Evolutionary conservation across 1,140 invertebrate genomes (phyloP).

Genomic region (Eubasilissa regina): DNA sequence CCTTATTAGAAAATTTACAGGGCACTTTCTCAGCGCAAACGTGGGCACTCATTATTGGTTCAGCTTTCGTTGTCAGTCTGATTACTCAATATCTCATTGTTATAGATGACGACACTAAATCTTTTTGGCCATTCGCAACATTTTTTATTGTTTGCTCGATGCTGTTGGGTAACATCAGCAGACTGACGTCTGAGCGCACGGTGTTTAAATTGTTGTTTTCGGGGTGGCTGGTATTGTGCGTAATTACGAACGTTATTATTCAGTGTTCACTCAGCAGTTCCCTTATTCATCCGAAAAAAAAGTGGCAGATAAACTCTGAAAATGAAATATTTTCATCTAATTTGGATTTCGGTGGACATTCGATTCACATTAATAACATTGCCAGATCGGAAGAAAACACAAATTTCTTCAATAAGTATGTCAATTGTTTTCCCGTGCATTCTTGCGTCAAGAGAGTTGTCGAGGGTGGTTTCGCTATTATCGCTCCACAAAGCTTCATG

Average conservation of each 20-base stretch:
- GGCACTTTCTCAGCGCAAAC: conserved; percentile 33
- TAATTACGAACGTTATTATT: conserved; percentile 37
- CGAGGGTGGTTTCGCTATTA: conserved; percentile 44
- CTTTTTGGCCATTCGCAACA: neutral
- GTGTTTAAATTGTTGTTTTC: conserved; percentile 22
- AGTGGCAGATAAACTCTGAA: conserved; percentile 35
- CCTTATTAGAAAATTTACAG: conserved; percentile 34
- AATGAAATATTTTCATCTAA: neutral
- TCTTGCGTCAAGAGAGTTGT: conserved; percentile 41
- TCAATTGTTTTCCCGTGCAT: conserved; percentile 20
- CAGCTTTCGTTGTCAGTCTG: conserved; percentile 19
- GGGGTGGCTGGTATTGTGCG: conserved; percentile 37
- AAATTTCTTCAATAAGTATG: conserved; percentile 39
- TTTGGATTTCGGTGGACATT: conserved; percentile 37
- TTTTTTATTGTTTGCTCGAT: conserved; percentile 44
- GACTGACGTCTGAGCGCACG: neutral
- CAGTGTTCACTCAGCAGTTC: conserved; percentile 48
- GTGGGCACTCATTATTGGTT: conserved; percentile 35
- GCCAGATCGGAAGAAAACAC: conserved; percentile 18
- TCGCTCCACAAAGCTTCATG: conserved; percentile 33
- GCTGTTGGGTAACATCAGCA: conserved; percentile 39
- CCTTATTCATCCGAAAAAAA: conserved; percentile 33
- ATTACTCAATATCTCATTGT: conserved; percentile 1
- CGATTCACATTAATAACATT: conserved; percentile 37
- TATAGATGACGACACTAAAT: neutral